These are phyloP conservation scores for Diadumene lineata DNA, from an alignment of 92 coral and sea anemone species.

Conservation along the genomic window DNA sequence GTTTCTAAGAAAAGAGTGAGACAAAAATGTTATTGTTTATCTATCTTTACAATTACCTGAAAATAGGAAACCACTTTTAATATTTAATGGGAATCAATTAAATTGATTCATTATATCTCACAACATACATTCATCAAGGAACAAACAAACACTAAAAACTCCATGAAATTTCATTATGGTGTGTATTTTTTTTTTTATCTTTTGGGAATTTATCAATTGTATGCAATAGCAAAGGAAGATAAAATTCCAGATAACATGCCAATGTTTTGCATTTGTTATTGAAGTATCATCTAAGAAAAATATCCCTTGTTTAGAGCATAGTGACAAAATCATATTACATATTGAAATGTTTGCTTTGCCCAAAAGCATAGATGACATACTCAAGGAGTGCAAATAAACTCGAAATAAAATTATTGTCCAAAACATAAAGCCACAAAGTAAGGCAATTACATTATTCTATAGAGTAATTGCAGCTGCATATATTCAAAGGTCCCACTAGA, in stretches of 20 bases:
- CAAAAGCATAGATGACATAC: not conserved
- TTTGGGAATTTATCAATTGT: no score
- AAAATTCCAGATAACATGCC: no score
- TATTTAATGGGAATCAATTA: not conserved
- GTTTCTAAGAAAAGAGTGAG: not conserved
- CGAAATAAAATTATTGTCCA: not conserved
- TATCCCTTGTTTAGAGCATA: no score
- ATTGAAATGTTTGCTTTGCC: no score
- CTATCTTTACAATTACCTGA: not conserved
- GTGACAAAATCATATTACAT: no score
- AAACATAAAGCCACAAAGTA: constrained; percentile 5
- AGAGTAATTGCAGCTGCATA: not conserved
- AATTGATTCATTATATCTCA: not conserved
- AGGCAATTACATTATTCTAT: not conserved
- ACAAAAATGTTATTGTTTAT: no score
- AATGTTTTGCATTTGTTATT: no score
- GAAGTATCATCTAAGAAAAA: no score
- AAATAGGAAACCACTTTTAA: not conserved
- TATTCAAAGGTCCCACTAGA: not conserved
- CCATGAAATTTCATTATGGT: no score
- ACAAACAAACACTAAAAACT: not conserved
- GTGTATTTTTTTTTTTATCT: no score
- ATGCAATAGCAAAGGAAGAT: no score
- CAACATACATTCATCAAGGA: no score
- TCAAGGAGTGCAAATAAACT: not conserved